phyloP scores from a whole-genome alignment of 2,113 vertebrate species.

The Strigops habroptila region DNA sequence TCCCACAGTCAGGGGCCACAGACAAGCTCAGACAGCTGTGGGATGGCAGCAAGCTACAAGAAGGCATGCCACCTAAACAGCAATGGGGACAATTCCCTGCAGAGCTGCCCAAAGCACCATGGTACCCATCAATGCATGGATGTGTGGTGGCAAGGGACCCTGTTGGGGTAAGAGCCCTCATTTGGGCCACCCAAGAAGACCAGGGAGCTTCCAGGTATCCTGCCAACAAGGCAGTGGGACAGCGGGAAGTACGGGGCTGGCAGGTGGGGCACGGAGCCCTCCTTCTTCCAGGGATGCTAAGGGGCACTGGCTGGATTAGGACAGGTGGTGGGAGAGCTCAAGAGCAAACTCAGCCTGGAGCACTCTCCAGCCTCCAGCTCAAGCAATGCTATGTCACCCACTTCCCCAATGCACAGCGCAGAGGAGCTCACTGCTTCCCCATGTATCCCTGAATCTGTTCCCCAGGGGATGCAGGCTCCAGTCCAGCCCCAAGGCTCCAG shows the following conservation, averaged over 20 bases:
- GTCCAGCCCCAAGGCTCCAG: background rate
- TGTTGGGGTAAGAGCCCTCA: background rate
- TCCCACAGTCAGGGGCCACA: background rate
- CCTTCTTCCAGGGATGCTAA: background rate
- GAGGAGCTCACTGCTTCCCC: background rate
- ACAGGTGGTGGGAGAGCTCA: background rate
- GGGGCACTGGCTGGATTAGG: background rate
- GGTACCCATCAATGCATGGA: background rate
- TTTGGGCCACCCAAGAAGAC: background rate
- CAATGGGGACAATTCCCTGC: background rate
- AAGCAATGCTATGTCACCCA: background rate
- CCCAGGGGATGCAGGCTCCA: background rate
- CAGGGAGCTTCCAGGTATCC: background rate
- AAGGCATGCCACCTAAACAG: background rate
- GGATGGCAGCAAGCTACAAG: background rate
- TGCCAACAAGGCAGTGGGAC: background rate
- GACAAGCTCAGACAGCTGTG: background rate
- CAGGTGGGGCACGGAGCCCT: background rate
- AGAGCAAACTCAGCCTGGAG: background rate
- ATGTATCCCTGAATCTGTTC: background rate
- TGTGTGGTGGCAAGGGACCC: background rate
- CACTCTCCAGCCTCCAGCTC: background rate
- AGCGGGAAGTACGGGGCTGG: background rate
- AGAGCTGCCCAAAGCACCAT: background rate
- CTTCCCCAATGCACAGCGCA: rapidly evolving